Conservation (phyloP, 2,888 invertebrate species). For the Sminthurinus aureus region DNA sequence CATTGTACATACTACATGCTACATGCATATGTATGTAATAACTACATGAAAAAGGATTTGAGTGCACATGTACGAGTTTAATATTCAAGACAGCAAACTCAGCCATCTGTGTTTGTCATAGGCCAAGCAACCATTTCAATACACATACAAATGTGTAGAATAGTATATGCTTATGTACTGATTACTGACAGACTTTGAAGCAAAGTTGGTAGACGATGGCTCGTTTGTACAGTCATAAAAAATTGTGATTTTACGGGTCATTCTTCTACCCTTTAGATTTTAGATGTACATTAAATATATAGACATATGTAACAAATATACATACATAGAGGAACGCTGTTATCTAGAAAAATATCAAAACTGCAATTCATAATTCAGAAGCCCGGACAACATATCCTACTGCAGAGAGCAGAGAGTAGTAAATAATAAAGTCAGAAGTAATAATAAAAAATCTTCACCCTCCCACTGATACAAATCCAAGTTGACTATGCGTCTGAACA, state of each 20-base stretch:
- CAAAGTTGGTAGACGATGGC: too few relatives aligned
- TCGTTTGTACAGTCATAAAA: constrained; percentile 10
- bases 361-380: constrained; percentile 1
- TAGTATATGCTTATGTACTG: too few relatives aligned
- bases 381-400: not conserved
- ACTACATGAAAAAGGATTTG: too few relatives aligned
- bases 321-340: not conserved
- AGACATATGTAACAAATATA: not conserved
- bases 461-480: constrained; percentile 4
- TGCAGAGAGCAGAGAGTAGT: not conserved
- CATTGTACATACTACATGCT: not conserved
- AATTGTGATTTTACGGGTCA: constrained; percentile 15
- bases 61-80: not conserved
- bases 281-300: not conserved
- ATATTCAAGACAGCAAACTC: not conserved
- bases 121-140: not conserved
- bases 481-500: not conserved
- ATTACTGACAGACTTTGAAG: too few relatives aligned
- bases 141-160: not conserved
- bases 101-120: not conserved
- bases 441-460: constrained; percentile 7
- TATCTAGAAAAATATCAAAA: not conserved
- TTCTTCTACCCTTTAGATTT: not conserved
- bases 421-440: not conserved
- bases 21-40: not conserved